Percentiles rank a stretch among this genome's conserved stretches.
Conservation (phyloP, 2,888 invertebrate species). For the Netelia fuscicornis region DNA sequence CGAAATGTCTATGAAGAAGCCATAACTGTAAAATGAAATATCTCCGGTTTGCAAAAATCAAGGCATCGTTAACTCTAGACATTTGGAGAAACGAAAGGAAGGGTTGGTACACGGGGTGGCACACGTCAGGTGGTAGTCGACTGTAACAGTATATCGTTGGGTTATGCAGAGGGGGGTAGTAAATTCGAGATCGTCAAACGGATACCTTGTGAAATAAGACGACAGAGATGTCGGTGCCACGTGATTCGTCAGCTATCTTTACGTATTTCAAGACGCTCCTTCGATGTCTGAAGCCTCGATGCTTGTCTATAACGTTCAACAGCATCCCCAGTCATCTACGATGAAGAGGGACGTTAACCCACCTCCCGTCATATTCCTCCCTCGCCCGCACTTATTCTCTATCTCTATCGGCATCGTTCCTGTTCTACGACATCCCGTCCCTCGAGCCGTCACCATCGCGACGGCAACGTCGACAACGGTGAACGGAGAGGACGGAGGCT, state of each 20-base stretch:
- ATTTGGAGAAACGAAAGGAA: neutral
- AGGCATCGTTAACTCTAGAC: too few species aligned
- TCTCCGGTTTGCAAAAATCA: too few species aligned
- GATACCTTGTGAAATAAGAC: constrained; percentile 75
- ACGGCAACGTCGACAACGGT: constrained; percentile 56
- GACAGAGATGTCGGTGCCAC: constrained; percentile 73
- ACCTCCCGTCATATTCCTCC: constrained; percentile 42
- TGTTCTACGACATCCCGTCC: constrained; percentile 42
- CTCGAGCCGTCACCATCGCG: constrained; percentile 51
- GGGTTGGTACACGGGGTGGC: constrained; percentile 64
- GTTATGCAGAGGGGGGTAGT: constrained; percentile 15
- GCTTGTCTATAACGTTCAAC: constrained; percentile 36
- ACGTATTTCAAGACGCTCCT: constrained; percentile 65
- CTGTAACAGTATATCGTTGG: too few species aligned
- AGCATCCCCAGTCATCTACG: constrained; percentile 24
- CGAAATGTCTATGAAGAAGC: too few species aligned
- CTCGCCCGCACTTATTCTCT: constrained; percentile 47
- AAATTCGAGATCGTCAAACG: constrained; percentile 68
- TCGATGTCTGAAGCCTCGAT: constrained; percentile 33
- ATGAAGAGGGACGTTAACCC: constrained; percentile 53
- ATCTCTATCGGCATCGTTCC: constrained; percentile 37
- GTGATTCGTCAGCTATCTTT: constrained; percentile 76
- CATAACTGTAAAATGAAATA: too few species aligned
- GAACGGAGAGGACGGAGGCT: constrained; percentile 51
- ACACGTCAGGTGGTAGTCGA: constrained; percentile 49